A percentile compares a stretch with the other conserved stretches of the same genome.
Conservation (phyloP, 2,888 invertebrate genomes). For the Brenthis ino region DNA sequence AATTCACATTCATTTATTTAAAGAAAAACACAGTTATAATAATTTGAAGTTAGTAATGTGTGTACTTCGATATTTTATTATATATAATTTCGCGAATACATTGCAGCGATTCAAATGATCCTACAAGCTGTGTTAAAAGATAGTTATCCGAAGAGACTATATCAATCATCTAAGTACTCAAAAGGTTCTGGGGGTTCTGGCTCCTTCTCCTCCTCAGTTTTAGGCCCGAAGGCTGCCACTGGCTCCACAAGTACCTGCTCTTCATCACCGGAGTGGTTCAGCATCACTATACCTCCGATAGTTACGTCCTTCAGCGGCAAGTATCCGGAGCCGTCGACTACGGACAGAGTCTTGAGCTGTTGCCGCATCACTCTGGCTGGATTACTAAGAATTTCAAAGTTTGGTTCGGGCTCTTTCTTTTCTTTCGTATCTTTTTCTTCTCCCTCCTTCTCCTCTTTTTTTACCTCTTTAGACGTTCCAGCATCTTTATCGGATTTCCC, state of each 20-base stretch:
- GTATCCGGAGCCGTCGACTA: conserved; percentile 92
- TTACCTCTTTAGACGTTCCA: conserved; percentile 74
- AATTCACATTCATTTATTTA: conserved; percentile 41
- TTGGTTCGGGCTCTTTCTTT: conserved; percentile 94
- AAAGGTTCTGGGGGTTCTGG: conserved; percentile 99
- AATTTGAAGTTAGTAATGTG: conserved; percentile 59
- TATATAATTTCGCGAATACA: conserved; percentile 57
- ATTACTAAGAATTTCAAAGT: conserved; percentile 95
- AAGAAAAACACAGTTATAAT: conserved; percentile 52
- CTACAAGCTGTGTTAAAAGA: conserved; percentile 49
- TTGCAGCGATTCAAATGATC: conserved; percentile 52
- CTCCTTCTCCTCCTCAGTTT: conserved; percentile 96
- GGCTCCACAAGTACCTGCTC: conserved; percentile 95
- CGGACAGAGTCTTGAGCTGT: conserved; percentile 89
- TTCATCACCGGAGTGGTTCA: conserved; percentile 91
- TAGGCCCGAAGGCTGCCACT: conserved; percentile 94
- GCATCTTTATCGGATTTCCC: conserved; percentile 74
- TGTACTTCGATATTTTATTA: conserved; percentile 61
- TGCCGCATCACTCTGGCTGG: conserved; percentile 97
- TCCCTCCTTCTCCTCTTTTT: conserved; percentile 77
- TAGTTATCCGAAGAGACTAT: conserved; percentile 52
- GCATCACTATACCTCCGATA: conserved; percentile 98
- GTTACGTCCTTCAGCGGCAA: conserved; percentile 94
- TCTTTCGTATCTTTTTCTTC: conserved; percentile 74
- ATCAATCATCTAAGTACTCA: conserved; percentile 94